phyloP scores from a whole-genome alignment of 2,888 invertebrate species.

The Julus scanicus region DNA sequence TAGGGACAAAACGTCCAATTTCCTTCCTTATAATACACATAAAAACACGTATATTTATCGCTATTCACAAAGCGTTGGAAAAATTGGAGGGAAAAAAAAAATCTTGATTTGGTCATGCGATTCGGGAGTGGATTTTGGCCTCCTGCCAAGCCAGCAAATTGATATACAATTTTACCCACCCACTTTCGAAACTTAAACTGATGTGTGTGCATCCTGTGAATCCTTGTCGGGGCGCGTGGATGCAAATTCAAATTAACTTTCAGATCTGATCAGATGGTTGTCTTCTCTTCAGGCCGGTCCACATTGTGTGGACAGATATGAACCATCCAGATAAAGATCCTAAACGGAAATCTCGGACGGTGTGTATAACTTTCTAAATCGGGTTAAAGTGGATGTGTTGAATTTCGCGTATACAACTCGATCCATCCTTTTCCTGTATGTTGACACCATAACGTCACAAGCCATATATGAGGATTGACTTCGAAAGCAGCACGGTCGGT shows the following conservation, averaged over 20 bases:
- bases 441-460: neutral
- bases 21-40: neutral
- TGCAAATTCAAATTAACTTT: neutral
- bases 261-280: neutral
- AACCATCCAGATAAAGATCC: too few relatives aligned
- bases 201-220: neutral
- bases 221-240: neutral
- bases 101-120: neutral
- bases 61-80: neutral
- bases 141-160: neutral
- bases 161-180: neutral
- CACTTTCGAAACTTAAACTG: neutral
- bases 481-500: neutral
- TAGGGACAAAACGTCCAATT: neutral
- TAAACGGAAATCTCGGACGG: too few relatives aligned
- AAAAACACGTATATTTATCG: neutral
- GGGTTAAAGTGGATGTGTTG: neutral
- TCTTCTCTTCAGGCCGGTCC: neutral
- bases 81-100: neutral
- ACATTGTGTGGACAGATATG: too few relatives aligned
- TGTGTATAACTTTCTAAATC: neutral
- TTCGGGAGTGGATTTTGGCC: neutral
- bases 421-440: slow-evolving; percentile 1
- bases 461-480: neutral
- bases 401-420: slow-evolving; percentile 14